A percentile compares a stretch with the other conserved stretches of the same genome.
Conservation (phyloP, 2,797 vertebrate species). For the Linurgus olivaceus region DNA sequence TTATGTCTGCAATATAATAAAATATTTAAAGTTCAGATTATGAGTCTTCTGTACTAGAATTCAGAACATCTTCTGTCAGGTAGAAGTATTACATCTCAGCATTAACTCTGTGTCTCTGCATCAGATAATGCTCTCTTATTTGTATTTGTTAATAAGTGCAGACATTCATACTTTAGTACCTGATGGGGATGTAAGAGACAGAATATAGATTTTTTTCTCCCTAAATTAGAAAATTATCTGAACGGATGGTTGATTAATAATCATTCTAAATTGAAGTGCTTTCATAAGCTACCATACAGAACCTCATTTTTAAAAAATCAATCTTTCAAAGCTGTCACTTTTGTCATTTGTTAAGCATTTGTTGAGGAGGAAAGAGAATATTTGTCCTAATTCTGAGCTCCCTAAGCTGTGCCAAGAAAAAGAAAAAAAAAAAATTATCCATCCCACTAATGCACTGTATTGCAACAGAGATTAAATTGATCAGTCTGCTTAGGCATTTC, state of each 20-base stretch:
- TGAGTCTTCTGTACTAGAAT: slow-evolving; percentile 1
- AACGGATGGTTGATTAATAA: slow-evolving; percentile 70
- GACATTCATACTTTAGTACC: slow-evolving; percentile 68
- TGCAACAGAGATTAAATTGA: slow-evolving; percentile 69
- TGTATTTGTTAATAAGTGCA: slow-evolving; percentile 67
- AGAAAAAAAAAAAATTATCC: slow-evolving; percentile 22
- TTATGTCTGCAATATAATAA: slow-evolving; percentile 35
- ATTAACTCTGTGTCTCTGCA: not conserved
- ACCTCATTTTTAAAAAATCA: slow-evolving; percentile 67
- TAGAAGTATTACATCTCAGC: not conserved
- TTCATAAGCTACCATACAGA: slow-evolving; percentile 62
- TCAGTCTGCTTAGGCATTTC: slow-evolving; percentile 62
- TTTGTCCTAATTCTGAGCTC: slow-evolving; percentile 68
- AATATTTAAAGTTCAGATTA: slow-evolving; percentile 49
- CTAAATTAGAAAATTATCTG: slow-evolving; percentile 71
- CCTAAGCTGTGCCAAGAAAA: slow-evolving; percentile 56
- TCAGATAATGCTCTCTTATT: slow-evolving; percentile 51
- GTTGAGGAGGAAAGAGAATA: slow-evolving; percentile 58
- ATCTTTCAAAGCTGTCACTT: slow-evolving; percentile 67
- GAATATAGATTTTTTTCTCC: slow-evolving; percentile 68
- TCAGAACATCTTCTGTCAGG: slow-evolving; percentile 23
- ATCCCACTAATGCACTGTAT: slow-evolving; percentile 56
- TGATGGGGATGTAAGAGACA: slow-evolving; percentile 67
- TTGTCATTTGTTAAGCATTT: slow-evolving; percentile 68
- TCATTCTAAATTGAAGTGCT: slow-evolving; percentile 69